Evolutionary conservation across 1,140 invertebrate species (phyloP).

Genomic region (Bradynema listronoti): DNA sequence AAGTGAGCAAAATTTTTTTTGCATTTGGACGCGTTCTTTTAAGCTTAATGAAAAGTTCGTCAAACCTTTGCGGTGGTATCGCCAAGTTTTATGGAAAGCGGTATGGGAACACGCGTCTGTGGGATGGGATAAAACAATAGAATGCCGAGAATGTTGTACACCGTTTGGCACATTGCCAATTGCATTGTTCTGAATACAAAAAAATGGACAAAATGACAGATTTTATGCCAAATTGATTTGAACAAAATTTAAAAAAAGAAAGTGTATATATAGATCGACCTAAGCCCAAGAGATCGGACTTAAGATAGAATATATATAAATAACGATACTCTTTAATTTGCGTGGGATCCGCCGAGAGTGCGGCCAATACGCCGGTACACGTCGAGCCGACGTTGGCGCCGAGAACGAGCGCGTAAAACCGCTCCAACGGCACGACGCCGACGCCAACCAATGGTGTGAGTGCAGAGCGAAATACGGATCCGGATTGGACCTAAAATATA

Average conservation of each 20-base stretch:
- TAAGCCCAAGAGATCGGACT: no score
- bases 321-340: constrained; percentile 48
- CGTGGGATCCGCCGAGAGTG: constrained; percentile 45
- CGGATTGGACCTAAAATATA: constrained; percentile 62
- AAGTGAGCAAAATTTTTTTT: no score
- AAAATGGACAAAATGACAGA: no score
- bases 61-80: constrained; percentile 55
- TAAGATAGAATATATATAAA: no score
- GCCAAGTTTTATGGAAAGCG: constrained; percentile 61
- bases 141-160: constrained; percentile 67
- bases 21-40: no score
- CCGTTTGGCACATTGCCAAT: constrained; percentile 65
- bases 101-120: constrained; percentile 63
- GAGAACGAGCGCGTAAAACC: constrained; percentile 65
- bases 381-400: constrained; percentile 68
- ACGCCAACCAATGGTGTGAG: constrained; percentile 66
- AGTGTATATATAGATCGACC: constrained; percentile 1
- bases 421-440: constrained; percentile 64
- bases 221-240: no score
- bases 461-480: constrained; percentile 66
- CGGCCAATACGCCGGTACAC: constrained; percentile 60
- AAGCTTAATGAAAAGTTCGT: no score
- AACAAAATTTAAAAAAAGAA: no score
- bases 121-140: constrained; percentile 66
- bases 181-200: constrained; percentile 60